Conservation (phyloP, 2,113 vertebrate genomes). For the Mungos mungo region DNA sequence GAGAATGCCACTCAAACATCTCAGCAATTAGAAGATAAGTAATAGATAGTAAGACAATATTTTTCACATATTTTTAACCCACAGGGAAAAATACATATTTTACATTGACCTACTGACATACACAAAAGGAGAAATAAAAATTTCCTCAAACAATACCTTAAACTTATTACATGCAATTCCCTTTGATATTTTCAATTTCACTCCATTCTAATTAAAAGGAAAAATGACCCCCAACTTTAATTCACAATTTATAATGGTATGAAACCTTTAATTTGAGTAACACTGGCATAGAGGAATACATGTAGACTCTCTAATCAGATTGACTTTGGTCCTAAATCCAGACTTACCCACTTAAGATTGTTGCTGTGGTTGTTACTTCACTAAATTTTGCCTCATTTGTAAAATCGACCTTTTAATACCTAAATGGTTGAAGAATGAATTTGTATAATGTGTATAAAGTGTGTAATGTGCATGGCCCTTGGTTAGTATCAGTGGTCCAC, state of each 20-base stretch:
- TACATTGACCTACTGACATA: neutral
- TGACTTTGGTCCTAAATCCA: neutral
- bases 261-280: constrained; percentile 2
- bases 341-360: neutral
- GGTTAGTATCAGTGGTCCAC: neutral
- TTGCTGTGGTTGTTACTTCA: neutral
- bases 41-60: neutral
- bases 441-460: neutral
- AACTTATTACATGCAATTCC: neutral
- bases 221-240: neutral
- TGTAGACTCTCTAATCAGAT: neutral
- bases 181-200: neutral
- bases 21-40: neutral
- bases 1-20: neutral
- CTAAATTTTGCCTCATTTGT: neutral
- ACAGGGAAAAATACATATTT: neutral
- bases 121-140: neutral
- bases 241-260: neutral
- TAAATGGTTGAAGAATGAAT: neutral
- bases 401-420: neutral
- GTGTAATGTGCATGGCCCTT: neutral
- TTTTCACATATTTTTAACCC: neutral
- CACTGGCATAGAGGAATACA: neutral
- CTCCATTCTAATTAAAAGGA: neutral
- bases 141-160: neutral